Evolutionary conservation across 2,888 invertebrate species (phyloP).

Genomic region (Polylopha cassiicola): DNA sequence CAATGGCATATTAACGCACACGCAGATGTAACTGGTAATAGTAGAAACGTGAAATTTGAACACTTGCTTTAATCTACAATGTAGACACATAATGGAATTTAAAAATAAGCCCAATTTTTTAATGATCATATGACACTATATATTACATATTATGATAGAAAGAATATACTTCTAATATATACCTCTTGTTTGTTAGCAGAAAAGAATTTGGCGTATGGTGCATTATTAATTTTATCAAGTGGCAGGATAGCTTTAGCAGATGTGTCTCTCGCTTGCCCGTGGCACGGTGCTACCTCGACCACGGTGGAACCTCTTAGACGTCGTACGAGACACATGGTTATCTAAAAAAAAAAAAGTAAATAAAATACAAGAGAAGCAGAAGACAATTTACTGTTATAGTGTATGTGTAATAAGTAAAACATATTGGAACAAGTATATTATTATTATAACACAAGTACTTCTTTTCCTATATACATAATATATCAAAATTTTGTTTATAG

Average conservation of each 20-base stretch:
- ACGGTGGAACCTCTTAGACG: slow-evolving; percentile 83
- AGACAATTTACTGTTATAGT: not conserved
- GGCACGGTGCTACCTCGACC: slow-evolving; percentile 79
- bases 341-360: slow-evolving; percentile 33
- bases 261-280: slow-evolving; percentile 70
- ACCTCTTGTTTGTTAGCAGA: slow-evolving; percentile 83
- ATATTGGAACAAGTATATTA: no score
- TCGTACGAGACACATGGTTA: slow-evolving; percentile 88
- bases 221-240: slow-evolving; percentile 59
- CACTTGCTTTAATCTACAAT: no score
- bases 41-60: no score
- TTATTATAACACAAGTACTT: no score
- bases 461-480: no score
- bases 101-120: no score
- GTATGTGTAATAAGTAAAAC: not conserved
- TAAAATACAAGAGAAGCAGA: slow-evolving; percentile 4
- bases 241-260: slow-evolving; percentile 45
- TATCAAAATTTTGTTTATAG: no score
- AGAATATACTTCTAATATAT: slow-evolving; percentile 36
- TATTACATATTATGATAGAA: no score
- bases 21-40: no score
- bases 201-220: slow-evolving; percentile 86
- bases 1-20: no score
- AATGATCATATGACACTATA: no score
- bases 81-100: no score